Base-by-base conservation (phyloP, 2,797 vertebrate species). In the Kryptopterus vitreolus region DNA sequence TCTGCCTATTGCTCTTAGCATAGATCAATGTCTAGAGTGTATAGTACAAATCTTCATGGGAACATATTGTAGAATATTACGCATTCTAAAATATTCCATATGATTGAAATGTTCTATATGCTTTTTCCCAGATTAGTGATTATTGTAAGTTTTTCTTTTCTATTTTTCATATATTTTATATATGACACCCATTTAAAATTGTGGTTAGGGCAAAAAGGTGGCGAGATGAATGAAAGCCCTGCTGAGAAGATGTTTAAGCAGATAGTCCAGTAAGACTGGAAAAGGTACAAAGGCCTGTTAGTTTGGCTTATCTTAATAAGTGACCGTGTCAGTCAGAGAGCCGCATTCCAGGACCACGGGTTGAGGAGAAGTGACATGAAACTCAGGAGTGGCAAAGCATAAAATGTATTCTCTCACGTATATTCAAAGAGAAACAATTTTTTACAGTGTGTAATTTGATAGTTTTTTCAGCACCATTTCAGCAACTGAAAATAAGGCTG, bases 231-330 rank as follows among this genome's bases (percentile, higher is more conserved):
- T 70, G 38, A 35, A 43, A 77, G 73, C 61, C 22, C 68, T 73
- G 69, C 73, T 81, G 24, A 59, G 26, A 59, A 79, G 73, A 81
- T 80, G 63, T 76, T 59, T 35, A 12, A 68, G 81, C 74, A 83
- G 80, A 84, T 79, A 85, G 71, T 24, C 38, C 24, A 52, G 70
- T 38, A 15, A 6, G 66, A 35, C 46, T 57, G 76, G 73, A 83
- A 62, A 84, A 84, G 84, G 65, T 80, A 79, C 78, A 82, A 31
- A 84, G 59, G 26, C 70, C 78, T 81, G 75, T 71, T 71, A 81
- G 65, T 43, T 43, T 63, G 57, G 57, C n/a, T 57, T 81, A 50
- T 59, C 79, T 53, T 79, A 81, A 76, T 84, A 81, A 38, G 75
- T 82, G 61, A 84, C 82, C 72, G 63, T 73, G 84, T 81, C 85